These are phyloP conservation scores for Ectemnius lituratus DNA, from an alignment of 2,888 invertebrate genomes.

Conservation along the genomic window DNA sequence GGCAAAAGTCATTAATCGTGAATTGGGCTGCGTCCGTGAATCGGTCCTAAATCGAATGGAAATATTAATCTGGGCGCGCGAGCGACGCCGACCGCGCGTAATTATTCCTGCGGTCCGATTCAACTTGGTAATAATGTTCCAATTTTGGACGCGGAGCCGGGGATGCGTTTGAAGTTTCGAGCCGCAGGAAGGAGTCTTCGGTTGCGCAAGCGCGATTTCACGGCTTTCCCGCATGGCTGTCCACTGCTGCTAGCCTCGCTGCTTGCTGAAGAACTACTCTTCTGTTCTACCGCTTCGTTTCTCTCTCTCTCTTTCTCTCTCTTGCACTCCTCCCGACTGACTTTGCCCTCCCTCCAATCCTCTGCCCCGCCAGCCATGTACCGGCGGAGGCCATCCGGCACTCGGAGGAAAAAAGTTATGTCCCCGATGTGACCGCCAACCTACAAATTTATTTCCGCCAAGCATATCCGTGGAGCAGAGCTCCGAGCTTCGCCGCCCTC, in stretches of 20 bases:
- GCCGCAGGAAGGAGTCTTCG: slow-evolving; percentile 28
- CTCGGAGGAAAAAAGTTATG: slow-evolving; percentile 35
- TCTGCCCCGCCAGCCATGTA: slow-evolving; percentile 30
- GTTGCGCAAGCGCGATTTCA: slow-evolving; percentile 46
- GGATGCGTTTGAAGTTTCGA: slow-evolving; percentile 56
- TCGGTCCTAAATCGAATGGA: slow-evolving; percentile 68
- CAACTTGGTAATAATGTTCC: slow-evolving; percentile 70
- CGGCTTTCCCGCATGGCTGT: slow-evolving; percentile 54
- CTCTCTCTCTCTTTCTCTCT: slow-evolving; percentile 6
- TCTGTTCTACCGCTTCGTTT: slow-evolving; percentile 17
- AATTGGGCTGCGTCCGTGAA: slow-evolving; percentile 46
- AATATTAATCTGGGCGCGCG: slow-evolving; percentile 64
- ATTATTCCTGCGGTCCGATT: slow-evolving; percentile 68
- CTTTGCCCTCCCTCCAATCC: neutral
- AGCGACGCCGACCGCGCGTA: slow-evolving; percentile 59
- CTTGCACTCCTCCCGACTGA: neutral
- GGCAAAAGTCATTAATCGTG: slow-evolving; percentile 50
- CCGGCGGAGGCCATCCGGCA: slow-evolving; percentile 31
- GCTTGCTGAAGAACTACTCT: slow-evolving; percentile 61
- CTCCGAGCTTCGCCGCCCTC: neutral
- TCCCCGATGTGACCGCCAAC: slow-evolving; percentile 24
- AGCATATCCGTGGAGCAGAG: slow-evolving; percentile 4
- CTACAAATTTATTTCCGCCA: slow-evolving; percentile 40
- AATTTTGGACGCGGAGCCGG: slow-evolving; percentile 61
- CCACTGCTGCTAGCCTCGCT: slow-evolving; percentile 49